Conservation (phyloP, 2,113 vertebrate genomes). For the Microtus montanus region DNA sequence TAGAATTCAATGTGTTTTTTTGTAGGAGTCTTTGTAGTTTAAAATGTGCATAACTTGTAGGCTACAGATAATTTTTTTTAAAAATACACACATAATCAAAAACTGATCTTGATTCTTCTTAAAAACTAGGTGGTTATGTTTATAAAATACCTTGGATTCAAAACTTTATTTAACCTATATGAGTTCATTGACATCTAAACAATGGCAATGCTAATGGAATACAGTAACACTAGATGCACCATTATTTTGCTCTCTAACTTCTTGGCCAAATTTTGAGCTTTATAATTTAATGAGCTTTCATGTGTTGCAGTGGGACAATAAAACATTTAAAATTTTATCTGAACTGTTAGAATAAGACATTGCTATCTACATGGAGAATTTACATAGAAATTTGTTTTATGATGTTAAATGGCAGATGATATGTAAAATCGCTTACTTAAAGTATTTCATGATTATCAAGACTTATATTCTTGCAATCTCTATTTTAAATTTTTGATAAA, state of each 20-base stretch:
- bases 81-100: background rate
- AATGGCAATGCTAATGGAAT: background rate
- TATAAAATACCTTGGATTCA: background rate
- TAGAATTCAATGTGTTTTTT: background rate
- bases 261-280: background rate
- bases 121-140: background rate
- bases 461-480: background rate
- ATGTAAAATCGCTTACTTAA: background rate
- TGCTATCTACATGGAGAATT: background rate
- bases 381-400: background rate
- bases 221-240: background rate
- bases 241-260: background rate
- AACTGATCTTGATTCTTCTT: background rate
- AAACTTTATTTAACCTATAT: background rate
- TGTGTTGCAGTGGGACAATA: background rate
- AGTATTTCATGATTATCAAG: conserved; percentile 3
- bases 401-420: background rate
- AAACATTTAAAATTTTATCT: conserved; percentile 15
- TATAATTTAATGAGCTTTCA: background rate
- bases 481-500: conserved; percentile 35
- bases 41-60: background rate
- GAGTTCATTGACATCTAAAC: background rate
- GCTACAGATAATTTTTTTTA: background rate
- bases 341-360: background rate
- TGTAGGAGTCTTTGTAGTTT: background rate